Evolutionary conservation across 2,797 vertebrate species (phyloP), one percentile per base, ranked within the genome.

Genomic region (Synaphobranchus kaupii): DNA sequence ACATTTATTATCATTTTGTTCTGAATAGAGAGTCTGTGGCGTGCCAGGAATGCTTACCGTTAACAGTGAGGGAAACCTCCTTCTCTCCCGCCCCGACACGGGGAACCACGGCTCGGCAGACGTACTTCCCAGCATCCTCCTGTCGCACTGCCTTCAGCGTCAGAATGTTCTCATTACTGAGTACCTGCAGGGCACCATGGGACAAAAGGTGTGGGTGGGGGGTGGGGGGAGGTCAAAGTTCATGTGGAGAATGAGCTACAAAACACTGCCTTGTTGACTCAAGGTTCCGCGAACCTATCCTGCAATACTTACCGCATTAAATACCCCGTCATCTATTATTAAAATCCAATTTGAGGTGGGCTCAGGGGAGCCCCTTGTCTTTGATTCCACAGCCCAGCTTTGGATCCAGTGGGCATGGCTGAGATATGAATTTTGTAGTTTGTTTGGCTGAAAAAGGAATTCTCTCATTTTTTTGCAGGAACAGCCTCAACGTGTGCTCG

Each of bases 111-210:
- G 99, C 99, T 0, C 98, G 94, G 90, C 99, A 99, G 47, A 99
- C 97, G 0, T 99, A 99, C 91, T 99, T 99, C 92, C 99, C 99
- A 0, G 99, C 98, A 0, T 99, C 99, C 87, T 99, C 98, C 91
- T 99, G 99, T 47, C 97, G 96, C 63, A 99, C 99, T 0, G 97
- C 96, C 93, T 98, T 99, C 89, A 99, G 95, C 0, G 96, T 97
- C 93, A 99, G 93, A 88, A 97, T 97, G 94, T 99, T 99, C 84
- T 99, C 97, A 0, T 99, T 99, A 95, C 99, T 99, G 85, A 99
- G 96, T 87, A 99, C 98, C 99, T 99, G 93, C 10, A 48, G 86
- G 71, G 66, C 8, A 28, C 22, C 44, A 50, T 0, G 87, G 54
- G 86, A 86, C 34, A 47, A 39, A 60, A 54, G 56, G 58, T 63